Percentiles rank a stretch among this genome's conserved stretches.
Evolutionary conservation across 2,888 invertebrate genomes (phyloP).

Genomic region (Drosophila lutescens): DNA sequence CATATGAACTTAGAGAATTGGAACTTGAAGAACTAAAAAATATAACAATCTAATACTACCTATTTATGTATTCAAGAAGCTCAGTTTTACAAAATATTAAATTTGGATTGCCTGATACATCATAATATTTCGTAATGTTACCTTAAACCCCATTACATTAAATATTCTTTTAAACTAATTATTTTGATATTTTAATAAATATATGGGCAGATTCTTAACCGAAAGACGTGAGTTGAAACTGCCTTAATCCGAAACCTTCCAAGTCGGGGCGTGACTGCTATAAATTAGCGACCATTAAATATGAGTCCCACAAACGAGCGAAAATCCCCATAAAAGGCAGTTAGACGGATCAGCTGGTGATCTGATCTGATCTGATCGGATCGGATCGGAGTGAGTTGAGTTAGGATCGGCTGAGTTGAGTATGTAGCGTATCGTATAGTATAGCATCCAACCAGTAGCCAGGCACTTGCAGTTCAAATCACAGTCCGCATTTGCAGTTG

Average conservation of each 20-base stretch:
- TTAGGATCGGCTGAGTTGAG: neutral
- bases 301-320: slow-evolving; percentile 56
- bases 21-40: neutral
- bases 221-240: slow-evolving; percentile 24
- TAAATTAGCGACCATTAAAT: slow-evolving; percentile 70
- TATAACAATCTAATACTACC: too few relatives aligned
- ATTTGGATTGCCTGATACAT: too few relatives aligned
- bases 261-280: slow-evolving; percentile 47
- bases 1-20: neutral
- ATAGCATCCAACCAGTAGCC: slow-evolving; percentile 11
- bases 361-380: slow-evolving; percentile 6
- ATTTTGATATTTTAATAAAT: too few relatives aligned
- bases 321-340: slow-evolving; percentile 68
- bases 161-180: neutral
- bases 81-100: too few relatives aligned
- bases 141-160: neutral
- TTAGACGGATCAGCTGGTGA: slow-evolving; percentile 28
- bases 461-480: slow-evolving; percentile 48
- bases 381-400: neutral
- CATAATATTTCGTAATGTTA: too few relatives aligned
- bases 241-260: slow-evolving; percentile 14
- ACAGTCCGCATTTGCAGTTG: slow-evolving; percentile 31
- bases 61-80: too few relatives aligned
- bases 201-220: neutral
- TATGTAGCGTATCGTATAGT: slow-evolving; percentile 2